These are phyloP conservation scores for Nothobranchius furzeri DNA, from an alignment of 2,113 vertebrate genomes.

Conservation along the genomic window DNA sequence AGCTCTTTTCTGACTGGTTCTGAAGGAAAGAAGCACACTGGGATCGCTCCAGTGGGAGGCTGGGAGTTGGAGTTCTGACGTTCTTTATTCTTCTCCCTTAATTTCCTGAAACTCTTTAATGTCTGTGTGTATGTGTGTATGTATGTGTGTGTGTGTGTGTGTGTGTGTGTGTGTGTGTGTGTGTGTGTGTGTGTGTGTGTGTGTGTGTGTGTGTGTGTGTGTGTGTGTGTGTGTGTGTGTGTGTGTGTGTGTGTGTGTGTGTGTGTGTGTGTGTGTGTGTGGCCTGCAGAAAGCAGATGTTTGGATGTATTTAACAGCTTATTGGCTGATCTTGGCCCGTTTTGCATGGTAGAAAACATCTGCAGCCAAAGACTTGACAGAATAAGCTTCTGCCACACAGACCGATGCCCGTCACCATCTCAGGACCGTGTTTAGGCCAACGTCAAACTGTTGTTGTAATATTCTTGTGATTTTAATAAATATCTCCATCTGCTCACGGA, in stretches of 20 bases:
- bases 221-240: too few relatives aligned
- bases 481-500: too few relatives aligned
- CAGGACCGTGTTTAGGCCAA: too few relatives aligned
- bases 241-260: too few relatives aligned
- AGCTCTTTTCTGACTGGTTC: constrained; percentile 65
- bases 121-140: constrained; percentile 37
- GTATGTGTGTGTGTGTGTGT: constrained; percentile 9
- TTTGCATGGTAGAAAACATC: constrained; percentile 30
- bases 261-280: constrained; percentile 1
- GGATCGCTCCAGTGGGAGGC: constrained; percentile 70
- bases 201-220: too few relatives aligned
- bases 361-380: constrained; percentile 31
- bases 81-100: constrained; percentile 71
- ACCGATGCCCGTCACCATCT: constrained; percentile 18
- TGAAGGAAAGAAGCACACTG: constrained; percentile 58
- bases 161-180: too few relatives aligned
- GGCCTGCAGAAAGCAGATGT: constrained; percentile 64
- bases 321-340: constrained; percentile 47
- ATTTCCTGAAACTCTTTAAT: constrained; percentile 71
- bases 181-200: too few relatives aligned
- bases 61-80: constrained; percentile 68
- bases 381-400: constrained; percentile 5
- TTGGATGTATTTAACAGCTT: constrained; percentile 64
- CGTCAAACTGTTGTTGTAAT: too few relatives aligned
- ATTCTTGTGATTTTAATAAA: too few relatives aligned